Base-by-base conservation (phyloP, 2,797 vertebrate genomes). In the Gymnothorax reevesii region DNA sequence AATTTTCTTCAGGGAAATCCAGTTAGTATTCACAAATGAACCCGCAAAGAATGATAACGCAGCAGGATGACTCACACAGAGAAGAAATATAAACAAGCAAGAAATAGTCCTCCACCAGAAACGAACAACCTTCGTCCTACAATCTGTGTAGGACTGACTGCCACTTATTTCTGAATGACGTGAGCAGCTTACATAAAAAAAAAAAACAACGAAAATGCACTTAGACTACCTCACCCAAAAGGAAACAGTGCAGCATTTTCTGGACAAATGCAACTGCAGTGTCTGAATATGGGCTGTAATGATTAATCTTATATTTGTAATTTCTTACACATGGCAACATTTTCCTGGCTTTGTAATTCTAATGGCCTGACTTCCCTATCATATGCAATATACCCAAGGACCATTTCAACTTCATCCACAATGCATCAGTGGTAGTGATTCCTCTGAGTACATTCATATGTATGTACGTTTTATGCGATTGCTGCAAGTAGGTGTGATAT, bases 11-110 rank as follows among this genome's bases (percentile, higher is more conserved):
- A 15, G 9, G 73, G 17, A 77, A 49, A 49, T 13, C 17, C 9
- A 49, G 7, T 77, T 42, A 77, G 27, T 77, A 77, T 77, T 77
- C 20, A 77, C 73, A 77, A 77, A 77, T 77, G 73, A 77, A 77
- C 33, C 42, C 13, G 1, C 4, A 49, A 49, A 27, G 27, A 77
- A 20, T 42, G 73, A 27, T 5, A 42, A 8, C 75, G 22, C 25
- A 42, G 10, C 9, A 12, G 7, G 33, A 49, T 79, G 71, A 75
- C 75, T 79, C 4, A 22, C 27, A 49, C 33, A 77, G 5, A 42
- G 33, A 42, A 42, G 33, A 42, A 42, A 42, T 42, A 42, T 42
- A 42, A 42, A 69, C 64, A 69, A 69, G 64, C 64, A 69, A 69
- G 22, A 69, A 69, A 25, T 69, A 69, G 25, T 69, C 64, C 64